These are phyloP conservation scores for Onchidella celtica DNA, from an alignment of 2,888 invertebrate species.

Conservation along the genomic window DNA sequence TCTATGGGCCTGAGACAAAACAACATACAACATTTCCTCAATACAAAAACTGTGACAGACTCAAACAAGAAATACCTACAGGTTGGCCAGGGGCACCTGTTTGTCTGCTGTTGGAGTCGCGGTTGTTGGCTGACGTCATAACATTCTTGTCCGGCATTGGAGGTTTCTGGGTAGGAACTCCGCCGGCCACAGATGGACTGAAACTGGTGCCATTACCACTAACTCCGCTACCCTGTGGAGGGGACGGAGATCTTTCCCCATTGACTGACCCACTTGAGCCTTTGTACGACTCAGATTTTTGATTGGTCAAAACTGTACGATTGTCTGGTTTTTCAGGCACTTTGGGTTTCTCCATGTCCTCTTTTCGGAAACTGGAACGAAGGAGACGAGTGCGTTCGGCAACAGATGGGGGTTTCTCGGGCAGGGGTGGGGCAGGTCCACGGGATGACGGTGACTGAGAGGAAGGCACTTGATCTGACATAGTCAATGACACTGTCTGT, in stretches of 20 bases:
- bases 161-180: constrained; percentile 35
- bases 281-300: constrained; percentile 55
- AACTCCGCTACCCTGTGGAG: constrained; percentile 8
- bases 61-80: constrained; percentile 39
- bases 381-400: constrained; percentile 71
- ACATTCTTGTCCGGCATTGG: constrained; percentile 37
- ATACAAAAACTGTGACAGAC: too few species aligned
- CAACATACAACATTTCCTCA: too few species aligned
- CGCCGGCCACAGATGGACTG: constrained; percentile 6
- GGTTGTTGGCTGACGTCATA: constrained; percentile 42
- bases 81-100: background rate
- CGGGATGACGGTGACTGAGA: constrained; percentile 40
- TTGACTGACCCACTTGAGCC: constrained; percentile 52
- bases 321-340: constrained; percentile 57
- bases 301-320: constrained; percentile 56
- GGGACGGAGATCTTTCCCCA: constrained; percentile 53
- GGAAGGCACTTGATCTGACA: constrained; percentile 44
- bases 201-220: background rate
- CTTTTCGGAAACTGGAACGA: constrained; percentile 71
- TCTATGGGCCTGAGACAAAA: too few species aligned
- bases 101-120: constrained; percentile 32
- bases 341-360: constrained; percentile 66
- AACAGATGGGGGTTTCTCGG: constrained; percentile 74
- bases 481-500: background rate
- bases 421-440: constrained; percentile 71